A percentile compares a stretch with the other conserved stretches of the same genome.
These are phyloP conservation scores for Amphilophus citrinellus DNA, from an alignment of 2,113 vertebrate species.

Conservation along the genomic window DNA sequence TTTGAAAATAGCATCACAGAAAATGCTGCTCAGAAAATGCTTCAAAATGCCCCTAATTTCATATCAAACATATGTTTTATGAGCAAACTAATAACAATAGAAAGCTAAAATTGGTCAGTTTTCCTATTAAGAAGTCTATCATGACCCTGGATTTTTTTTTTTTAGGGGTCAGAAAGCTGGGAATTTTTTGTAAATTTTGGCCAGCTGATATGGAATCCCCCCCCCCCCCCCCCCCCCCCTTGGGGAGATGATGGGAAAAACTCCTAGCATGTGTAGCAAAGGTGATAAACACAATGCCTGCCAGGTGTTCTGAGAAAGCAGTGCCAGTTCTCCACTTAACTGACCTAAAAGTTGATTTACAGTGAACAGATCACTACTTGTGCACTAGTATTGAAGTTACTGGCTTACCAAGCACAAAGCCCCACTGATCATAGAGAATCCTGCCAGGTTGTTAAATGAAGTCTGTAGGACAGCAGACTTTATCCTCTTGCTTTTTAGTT, in stretches of 20 bases:
- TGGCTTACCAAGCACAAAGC: neutral
- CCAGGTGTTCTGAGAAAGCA: neutral
- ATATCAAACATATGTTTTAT: neutral
- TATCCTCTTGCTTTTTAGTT: neutral
- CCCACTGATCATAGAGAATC: neutral
- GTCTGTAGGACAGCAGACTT: neutral
- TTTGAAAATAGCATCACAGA: neutral
- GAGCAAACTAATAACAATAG: neutral
- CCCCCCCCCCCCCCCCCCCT: too few species aligned
- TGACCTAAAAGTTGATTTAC: neutral
- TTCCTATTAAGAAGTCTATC: neutral
- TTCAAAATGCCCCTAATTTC: neutral
- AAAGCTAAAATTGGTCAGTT: neutral
- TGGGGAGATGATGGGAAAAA: neutral
- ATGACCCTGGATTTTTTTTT: neutral
- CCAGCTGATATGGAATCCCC: neutral
- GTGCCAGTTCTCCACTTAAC: neutral
- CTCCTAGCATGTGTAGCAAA: neutral
- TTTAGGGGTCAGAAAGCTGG: too few species aligned
- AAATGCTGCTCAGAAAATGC: neutral
- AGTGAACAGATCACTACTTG: neutral
- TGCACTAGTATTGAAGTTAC: neutral
- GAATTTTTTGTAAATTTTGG: neutral
- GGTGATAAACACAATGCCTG: neutral
- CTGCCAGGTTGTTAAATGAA: neutral